Conservation (phyloP, 2,797 vertebrate genomes). For the Danio kyathit region DNA sequence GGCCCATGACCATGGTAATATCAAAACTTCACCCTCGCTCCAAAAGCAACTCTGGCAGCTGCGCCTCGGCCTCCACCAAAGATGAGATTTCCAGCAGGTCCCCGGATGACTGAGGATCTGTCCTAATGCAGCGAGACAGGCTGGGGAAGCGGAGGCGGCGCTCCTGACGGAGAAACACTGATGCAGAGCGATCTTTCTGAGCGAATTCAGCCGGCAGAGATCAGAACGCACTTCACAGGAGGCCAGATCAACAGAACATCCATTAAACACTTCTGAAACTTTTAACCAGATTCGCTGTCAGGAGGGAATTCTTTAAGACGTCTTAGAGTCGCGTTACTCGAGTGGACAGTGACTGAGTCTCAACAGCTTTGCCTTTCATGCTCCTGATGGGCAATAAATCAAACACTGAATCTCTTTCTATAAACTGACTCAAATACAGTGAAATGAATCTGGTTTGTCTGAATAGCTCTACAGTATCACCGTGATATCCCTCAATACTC, state of each 20-base stretch:
- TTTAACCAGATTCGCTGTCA: not conserved
- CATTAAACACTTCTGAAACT: constrained; percentile 31
- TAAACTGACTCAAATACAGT: not conserved
- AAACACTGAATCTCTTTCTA: constrained; percentile 20
- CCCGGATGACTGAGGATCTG: constrained; percentile 24
- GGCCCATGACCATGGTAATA: constrained; percentile 24
- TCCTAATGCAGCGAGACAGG: constrained; percentile 17
- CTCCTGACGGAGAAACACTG: not conserved
- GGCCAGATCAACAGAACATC: constrained; percentile 16
- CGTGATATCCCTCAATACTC: not conserved
- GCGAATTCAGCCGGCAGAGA: not conserved
- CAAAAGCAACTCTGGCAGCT: constrained; percentile 47
- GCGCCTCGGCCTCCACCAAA: constrained; percentile 15
- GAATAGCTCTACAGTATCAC: not conserved
- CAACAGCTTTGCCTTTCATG: constrained; percentile 4
- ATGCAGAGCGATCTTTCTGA: constrained; percentile 13
- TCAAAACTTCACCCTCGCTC: constrained; percentile 43
- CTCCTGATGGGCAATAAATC: constrained; percentile 47
- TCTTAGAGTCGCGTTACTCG: constrained; percentile 9
- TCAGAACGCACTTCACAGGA: constrained; percentile 3
- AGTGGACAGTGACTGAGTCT: constrained; percentile 2
- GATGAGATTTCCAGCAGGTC: constrained; percentile 40
- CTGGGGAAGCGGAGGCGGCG: constrained; percentile 15
- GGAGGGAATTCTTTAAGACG: constrained; percentile 5
- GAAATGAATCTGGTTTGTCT: not conserved